Conservation (phyloP, 2,113 vertebrate species). For the Oriolus oriolus region DNA sequence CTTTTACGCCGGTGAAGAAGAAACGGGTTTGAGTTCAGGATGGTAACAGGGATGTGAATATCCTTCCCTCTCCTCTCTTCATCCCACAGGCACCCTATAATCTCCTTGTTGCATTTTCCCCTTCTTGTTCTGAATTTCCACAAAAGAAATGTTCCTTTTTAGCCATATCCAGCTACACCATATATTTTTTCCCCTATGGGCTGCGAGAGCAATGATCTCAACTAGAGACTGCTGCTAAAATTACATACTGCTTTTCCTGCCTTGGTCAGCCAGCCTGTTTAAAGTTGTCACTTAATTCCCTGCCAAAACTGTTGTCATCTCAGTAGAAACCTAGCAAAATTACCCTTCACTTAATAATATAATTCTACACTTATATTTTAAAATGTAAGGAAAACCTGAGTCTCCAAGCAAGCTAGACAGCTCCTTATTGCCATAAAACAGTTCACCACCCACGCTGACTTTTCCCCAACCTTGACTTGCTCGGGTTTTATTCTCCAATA, state of each 20-base stretch:
- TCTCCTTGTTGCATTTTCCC: not conserved
- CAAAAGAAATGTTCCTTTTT: not conserved
- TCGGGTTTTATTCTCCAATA: not conserved
- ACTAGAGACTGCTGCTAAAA: slow-evolving; percentile 44
- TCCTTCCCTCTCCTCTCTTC: not conserved
- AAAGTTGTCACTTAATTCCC: slow-evolving; percentile 44
- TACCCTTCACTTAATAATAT: not conserved
- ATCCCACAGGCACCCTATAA: not conserved
- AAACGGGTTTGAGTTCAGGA: not conserved
- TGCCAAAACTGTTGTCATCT: slow-evolving; percentile 24
- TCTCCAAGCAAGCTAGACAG: not conserved
- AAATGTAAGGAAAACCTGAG: not conserved
- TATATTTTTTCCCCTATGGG: not conserved
- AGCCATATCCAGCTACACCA: not conserved
- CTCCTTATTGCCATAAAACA: not conserved
- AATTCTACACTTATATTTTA: not conserved
- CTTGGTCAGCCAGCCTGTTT: slow-evolving; percentile 26
- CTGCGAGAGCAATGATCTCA: slow-evolving; percentile 35
- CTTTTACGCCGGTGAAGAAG: not conserved
- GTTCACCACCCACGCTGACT: not conserved
- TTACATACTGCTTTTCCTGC: slow-evolving; percentile 19
- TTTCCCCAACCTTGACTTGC: not conserved
- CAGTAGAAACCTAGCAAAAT: not conserved
- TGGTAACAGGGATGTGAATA: not conserved
- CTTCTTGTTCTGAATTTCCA: not conserved